Evolutionary conservation across 2,113 vertebrate genomes (phyloP), one percentile per base, ranked within the genome.

Genomic region (Mus pahari): DNA sequence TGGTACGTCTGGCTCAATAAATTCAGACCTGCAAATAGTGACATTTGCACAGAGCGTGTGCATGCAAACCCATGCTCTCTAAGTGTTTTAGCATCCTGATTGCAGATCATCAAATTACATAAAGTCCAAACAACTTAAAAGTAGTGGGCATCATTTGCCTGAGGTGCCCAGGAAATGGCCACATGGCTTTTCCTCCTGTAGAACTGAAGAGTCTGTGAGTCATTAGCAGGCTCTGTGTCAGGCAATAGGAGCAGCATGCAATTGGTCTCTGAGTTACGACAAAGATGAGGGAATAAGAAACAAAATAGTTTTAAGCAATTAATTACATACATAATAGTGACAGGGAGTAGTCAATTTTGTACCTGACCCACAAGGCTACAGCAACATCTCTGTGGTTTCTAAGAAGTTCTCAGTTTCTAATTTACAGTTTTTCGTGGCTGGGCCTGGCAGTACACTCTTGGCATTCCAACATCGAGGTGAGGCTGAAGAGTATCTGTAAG

Each of bases 11-110:
- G 94, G 60, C 33, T 97, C 89, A 95, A 94, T 95, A 89, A 91
- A 97, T 96, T 97, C 88, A 97, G 70, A 94, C 17, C 19, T 93
- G 97, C 96, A 95, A 97, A 42, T 55, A 81, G 10, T 26, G 14
- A 96, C n/a, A 77, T 97, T 55, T 78, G 31, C 0, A 24, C 62
- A 75, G 26, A 96, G 96, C 82, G 77, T 79, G 75, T 36, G 55
- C 22, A 75, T 77, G 95, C 71, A 74, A 96, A 78, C n/a, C 39
- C 73, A 97, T 96, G 2, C 9, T 33, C 74, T 28, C 4, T 22
- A 74, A 14, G 66, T 94, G 95, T 9, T 96, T 97, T 60, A 50
- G 8, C 88, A 62, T 97, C 95, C 86, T 86, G 82, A 55, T 42
- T 60, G 66, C 53, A 84, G 90, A 94, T 81, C 66, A 90, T 81